These are phyloP conservation scores for Cheilosia scutellata DNA, from an alignment of 2,888 invertebrate species.

Conservation along the genomic window DNA sequence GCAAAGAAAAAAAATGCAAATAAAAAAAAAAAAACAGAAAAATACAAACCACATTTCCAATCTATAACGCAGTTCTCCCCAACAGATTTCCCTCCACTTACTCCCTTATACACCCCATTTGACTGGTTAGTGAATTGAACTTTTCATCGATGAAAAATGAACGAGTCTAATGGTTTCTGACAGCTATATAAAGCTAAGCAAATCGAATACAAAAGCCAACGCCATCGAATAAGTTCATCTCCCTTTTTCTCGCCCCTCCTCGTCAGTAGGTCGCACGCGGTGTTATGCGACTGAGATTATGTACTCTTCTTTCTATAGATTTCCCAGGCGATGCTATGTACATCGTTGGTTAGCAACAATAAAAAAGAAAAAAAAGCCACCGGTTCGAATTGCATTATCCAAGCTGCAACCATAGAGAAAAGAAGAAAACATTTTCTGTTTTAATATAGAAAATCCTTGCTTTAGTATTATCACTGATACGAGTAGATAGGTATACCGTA, in stretches of 20 bases:
- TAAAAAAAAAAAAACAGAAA: neutral
- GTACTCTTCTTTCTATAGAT: conserved; percentile 33
- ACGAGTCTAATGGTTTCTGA: conserved; percentile 69
- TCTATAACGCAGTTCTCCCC: conserved; percentile 22
- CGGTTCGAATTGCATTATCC: conserved; percentile 65
- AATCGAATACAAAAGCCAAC: conserved; percentile 68
- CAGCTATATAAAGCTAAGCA: conserved; percentile 72
- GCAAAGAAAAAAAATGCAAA: neutral
- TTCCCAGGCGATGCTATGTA: conserved; percentile 45
- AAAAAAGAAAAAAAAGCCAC: conserved; percentile 9
- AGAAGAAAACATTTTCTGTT: conserved; percentile 49
- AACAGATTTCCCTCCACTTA: conserved; percentile 4
- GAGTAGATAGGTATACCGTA: neutral
- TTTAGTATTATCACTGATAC: conserved; percentile 1
- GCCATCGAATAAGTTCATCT: conserved; percentile 55
- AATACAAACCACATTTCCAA: conserved; percentile 3
- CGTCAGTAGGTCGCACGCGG: conserved; percentile 28
- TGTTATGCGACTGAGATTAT: conserved; percentile 57
- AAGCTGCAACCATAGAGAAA: conserved; percentile 35
- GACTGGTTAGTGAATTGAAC: conserved; percentile 64
- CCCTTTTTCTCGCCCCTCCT: neutral
- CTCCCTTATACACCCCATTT: neutral
- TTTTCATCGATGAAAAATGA: conserved; percentile 74
- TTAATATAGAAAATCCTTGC: conserved; percentile 54
- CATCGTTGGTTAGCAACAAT: neutral